phyloP scores from a whole-genome alignment of 2,888 invertebrate species.

The Ichneumoninae sp. region DNA sequence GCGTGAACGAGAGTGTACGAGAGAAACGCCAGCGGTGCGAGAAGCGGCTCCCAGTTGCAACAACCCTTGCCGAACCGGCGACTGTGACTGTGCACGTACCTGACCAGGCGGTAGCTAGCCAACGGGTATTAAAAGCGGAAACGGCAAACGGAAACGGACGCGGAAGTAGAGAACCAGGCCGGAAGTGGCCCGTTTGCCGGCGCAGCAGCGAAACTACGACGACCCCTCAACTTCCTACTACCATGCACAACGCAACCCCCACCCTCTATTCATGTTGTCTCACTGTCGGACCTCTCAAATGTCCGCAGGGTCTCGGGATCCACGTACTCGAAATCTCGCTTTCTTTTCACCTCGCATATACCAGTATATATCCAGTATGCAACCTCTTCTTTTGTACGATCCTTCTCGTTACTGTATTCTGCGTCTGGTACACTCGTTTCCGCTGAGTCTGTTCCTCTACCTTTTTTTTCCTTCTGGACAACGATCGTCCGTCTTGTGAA shows the following conservation, averaged over 20 bases:
- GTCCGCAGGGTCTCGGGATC: constrained; percentile 12
- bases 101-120: constrained; percentile 70
- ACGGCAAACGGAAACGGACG: constrained; percentile 77
- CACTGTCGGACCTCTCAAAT: constrained; percentile 26
- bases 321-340: constrained; percentile 26
- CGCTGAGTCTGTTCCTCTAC: not conserved
- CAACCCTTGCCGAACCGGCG: constrained; percentile 4
- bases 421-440: not conserved
- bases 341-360: constrained; percentile 6
- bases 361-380: not conserved
- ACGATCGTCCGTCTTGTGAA: constrained; percentile 3
- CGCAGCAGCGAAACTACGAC: constrained; percentile 63
- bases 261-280: constrained; percentile 10
- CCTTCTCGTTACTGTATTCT: constrained; percentile 22
- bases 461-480: not conserved
- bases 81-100: constrained; percentile 51
- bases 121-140: constrained; percentile 80
- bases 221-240: constrained; percentile 35
- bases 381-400: not conserved
- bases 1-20: not conserved
- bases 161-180: constrained; percentile 78
- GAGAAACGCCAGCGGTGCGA: constrained; percentile 25
- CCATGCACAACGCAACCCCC: constrained; percentile 20
- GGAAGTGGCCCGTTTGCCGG: constrained; percentile 80
- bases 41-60: constrained; percentile 6